Base-by-base conservation (phyloP, 2,888 invertebrate species). In the Erpobdella octoculata region DNA sequence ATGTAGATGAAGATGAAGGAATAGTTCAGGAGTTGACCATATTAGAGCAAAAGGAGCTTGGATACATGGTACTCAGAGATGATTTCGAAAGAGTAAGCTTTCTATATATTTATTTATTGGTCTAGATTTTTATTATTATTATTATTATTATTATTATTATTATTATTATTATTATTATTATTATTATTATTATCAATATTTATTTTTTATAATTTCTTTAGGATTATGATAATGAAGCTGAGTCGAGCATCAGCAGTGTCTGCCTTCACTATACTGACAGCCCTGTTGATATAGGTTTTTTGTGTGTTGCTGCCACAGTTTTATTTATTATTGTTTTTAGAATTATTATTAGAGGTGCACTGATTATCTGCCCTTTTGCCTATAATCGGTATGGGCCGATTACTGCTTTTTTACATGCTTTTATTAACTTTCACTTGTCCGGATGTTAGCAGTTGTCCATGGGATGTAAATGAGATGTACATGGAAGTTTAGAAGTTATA, bases 21-120 rank as follows among this genome's bases (percentile, higher is more conserved):
- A 48, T 68, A 72, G 2, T 59, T 73, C 71, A 91, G 37, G 62
- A 62, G 78, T 88, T 92, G 70, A 88, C 89, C 12, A 84, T 87
- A 0, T 92, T 93, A 80, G 93, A 96, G 84, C 92, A 93, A 38
- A 86, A 89, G 41, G 89, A 92, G 79, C 86, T 96, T 12, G 92
- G 93, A 1, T 96, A 94, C 80, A 93, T 93, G 91, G 91, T 94
- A 2, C 90, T 92, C 80, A 87, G 95, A 80, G 95, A 95, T 86
- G 94, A 95, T 81, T 96, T 93, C 86, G 95, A 95, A 85, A 88
- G 91, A 83, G 91, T 91, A 84, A 80, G 80, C 18, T 21, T 59
- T n/a, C 25, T 62, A 41, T 41, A 18, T 18, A 12, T 18, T 28
- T n/a, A 65, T 25, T 28, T 5, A 12, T 61, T 33, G 3, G 9